A percentile compares a stretch with the other conserved stretches of the same genome.
These are phyloP conservation scores for Silurus aristotelis DNA, from an alignment of 2,797 vertebrate genomes.

Conservation along the genomic window DNA sequence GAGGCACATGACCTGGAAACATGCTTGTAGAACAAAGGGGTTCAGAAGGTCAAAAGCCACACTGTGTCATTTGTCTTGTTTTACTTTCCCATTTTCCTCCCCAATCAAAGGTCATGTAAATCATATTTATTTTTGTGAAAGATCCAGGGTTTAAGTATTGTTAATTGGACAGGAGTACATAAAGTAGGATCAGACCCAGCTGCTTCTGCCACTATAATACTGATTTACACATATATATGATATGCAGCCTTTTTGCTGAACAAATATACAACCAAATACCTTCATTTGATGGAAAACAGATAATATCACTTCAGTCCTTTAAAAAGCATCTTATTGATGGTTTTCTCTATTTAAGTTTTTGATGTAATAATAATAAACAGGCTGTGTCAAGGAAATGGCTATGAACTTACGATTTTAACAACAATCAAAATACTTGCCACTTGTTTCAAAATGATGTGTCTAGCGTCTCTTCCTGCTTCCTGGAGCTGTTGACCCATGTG, in stretches of 20 bases:
- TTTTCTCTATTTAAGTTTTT: not conserved
- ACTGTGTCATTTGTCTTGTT: constrained; percentile 35
- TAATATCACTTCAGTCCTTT: not conserved
- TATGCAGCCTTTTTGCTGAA: not conserved
- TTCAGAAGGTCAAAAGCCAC: constrained; percentile 31
- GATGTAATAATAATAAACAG: not conserved
- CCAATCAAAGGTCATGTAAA: not conserved
- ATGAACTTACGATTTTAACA: constrained; percentile 1
- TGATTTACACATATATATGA: not conserved
- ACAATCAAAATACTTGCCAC: constrained; percentile 24
- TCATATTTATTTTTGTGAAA: not conserved
- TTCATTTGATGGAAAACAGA: not conserved
- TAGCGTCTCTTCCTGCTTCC: constrained; percentile 40
- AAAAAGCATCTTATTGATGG: not conserved
- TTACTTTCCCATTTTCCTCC: constrained; percentile 18
- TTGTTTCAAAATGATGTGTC: constrained; percentile 35
- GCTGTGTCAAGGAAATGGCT: constrained; percentile 7
- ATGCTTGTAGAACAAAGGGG: constrained; percentile 9
- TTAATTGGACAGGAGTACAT: not conserved
- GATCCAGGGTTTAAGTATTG: not conserved
- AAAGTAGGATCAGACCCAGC: constrained; percentile 19
- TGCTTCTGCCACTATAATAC: not conserved
- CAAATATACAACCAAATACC: not conserved
- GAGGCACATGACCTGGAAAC: constrained; percentile 3
- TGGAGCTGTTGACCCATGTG: constrained; percentile 31